Evolutionary conservation across 1,140 invertebrate species (phyloP).

Genomic region (Brachionus angularis): DNA sequence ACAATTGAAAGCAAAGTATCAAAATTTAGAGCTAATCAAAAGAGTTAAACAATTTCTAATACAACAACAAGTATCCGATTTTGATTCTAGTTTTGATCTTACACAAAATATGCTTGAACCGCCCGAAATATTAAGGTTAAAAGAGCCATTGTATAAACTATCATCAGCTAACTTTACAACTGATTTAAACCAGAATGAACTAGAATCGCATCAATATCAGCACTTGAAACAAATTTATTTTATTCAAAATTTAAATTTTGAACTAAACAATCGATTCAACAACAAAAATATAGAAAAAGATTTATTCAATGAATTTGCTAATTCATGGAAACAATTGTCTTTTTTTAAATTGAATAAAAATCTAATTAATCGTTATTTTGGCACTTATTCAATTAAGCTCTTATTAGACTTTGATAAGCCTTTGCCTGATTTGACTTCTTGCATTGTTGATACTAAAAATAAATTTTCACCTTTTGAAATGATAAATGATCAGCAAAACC

Average conservation of each 20-base stretch:
- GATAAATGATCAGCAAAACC: not conserved
- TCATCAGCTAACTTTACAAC: not conserved
- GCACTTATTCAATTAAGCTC: conserved; percentile 29
- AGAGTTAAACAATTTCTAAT: not conserved
- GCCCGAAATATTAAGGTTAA: conserved; percentile 24
- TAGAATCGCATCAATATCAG: no score
- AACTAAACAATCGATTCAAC: conserved; percentile 19
- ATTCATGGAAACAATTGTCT: conserved; percentile 13
- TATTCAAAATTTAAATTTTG: conserved; percentile 30
- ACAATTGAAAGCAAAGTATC: conserved; percentile 4
- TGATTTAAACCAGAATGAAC: not conserved
- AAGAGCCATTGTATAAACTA: conserved; percentile 41
- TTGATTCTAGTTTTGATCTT: not conserved
- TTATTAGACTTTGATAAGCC: not conserved
- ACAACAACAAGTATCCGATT: not conserved
- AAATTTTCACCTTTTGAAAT: no score
- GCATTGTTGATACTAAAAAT: conserved; percentile 26
- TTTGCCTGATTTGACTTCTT: conserved; percentile 9
- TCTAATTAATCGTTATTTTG: not conserved
- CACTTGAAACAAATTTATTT: not conserved
- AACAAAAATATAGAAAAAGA: conserved; percentile 15
- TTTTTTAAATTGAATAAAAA: conserved; percentile 4
- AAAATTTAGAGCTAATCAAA: not conserved
- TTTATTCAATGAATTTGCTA: not conserved
- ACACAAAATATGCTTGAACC: conserved; percentile 3